Conservation (phyloP, 2,888 invertebrate species). For the Diogma glabrata region DNA sequence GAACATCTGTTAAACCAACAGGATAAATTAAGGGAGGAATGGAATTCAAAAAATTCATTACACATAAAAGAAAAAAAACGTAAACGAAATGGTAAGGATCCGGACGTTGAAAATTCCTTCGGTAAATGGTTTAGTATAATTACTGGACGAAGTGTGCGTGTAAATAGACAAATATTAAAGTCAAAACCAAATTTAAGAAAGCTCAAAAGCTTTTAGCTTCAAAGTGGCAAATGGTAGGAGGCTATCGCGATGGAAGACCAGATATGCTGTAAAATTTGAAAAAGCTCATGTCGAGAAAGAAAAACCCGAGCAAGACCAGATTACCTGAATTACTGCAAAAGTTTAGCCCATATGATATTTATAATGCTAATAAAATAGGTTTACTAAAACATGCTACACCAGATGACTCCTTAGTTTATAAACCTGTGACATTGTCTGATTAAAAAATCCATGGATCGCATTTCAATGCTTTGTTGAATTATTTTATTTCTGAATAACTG, state of each 20-base stretch:
- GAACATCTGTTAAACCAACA: conserved; percentile 6
- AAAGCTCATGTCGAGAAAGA: conserved; percentile 17
- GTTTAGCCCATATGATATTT: conserved; percentile 21
- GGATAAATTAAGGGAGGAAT: conserved; percentile 10
- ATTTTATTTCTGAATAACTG: too few species aligned
- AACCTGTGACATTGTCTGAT: conserved; percentile 3
- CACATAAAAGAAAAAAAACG: too few species aligned
- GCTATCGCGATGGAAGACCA: conserved; percentile 22
- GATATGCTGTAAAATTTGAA: conserved; percentile 21
- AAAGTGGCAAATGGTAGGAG: conserved; percentile 24
- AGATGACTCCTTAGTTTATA: conserved; percentile 17
- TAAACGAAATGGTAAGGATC: conserved; percentile 15
- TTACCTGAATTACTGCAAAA: conserved; percentile 15
- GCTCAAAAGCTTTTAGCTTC: conserved; percentile 20
- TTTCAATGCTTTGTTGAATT: conserved; percentile 20
- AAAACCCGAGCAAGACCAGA: conserved; percentile 16
- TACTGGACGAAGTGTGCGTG: conserved; percentile 16
- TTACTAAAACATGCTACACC: conserved; percentile 20
- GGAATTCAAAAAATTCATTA: conserved; percentile 5
- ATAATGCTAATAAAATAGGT: conserved; percentile 18
- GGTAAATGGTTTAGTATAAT: conserved; percentile 20
- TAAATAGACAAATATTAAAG: conserved; percentile 20
- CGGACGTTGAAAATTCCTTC: conserved; percentile 20
- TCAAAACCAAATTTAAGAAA: conserved; percentile 21
- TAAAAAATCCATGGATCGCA: conserved; percentile 17